Evolutionary conservation across 2,113 vertebrate genomes (phyloP).

Genomic region (Phasianus colchicus): DNA sequence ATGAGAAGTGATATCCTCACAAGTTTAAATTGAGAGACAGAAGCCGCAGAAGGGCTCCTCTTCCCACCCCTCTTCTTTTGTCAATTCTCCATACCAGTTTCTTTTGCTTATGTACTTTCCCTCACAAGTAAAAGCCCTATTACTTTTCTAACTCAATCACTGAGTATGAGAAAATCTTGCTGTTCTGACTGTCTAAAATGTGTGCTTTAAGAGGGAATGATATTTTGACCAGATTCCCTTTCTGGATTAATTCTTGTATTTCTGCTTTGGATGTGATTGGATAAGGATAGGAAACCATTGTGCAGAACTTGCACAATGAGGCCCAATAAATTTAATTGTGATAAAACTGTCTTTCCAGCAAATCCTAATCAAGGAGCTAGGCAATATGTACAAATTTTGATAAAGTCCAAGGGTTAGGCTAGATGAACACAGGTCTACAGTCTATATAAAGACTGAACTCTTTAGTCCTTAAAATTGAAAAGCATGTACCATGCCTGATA

Average conservation of each 20-base stretch:
- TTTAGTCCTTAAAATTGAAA: rapidly evolving
- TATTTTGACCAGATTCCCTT: not conserved
- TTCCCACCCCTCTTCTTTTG: not conserved
- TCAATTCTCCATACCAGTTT: not conserved
- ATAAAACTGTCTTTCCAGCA: not conserved
- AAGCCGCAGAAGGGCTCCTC: not conserved
- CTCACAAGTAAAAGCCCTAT: rapidly evolving
- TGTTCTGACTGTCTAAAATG: rapidly evolving
- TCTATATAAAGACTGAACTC: not conserved
- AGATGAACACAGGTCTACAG: not conserved
- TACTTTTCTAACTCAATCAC: not conserved
- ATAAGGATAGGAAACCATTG: not conserved
- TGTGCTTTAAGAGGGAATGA: not conserved
- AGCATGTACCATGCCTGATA: rapidly evolving
- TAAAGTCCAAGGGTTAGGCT: not conserved
- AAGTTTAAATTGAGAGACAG: not conserved
- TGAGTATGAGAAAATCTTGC: not conserved
- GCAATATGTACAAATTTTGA: not conserved
- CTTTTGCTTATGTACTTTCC: not conserved
- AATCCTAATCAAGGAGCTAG: not conserved
- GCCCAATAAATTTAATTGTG: not conserved
- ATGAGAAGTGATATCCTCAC: not conserved
- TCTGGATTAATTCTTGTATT: not conserved
- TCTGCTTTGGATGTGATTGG: not conserved
- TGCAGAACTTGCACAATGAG: not conserved